Conservation (phyloP, 2,888 invertebrate species). For the Odontomyia ornata region DNA sequence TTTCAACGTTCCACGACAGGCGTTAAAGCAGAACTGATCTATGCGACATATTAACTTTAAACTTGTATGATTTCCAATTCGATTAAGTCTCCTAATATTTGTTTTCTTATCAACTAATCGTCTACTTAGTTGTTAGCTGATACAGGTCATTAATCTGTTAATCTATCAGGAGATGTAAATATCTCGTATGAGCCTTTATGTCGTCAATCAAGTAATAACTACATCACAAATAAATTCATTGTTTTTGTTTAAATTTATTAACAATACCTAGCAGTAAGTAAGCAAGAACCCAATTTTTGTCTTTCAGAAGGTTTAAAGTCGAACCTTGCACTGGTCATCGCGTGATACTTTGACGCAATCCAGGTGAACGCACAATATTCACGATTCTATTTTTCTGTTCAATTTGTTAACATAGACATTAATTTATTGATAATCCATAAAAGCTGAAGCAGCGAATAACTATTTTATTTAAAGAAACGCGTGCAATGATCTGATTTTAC, state of each 20-base stretch:
- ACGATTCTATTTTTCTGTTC: background rate
- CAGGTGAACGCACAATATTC: conserved; percentile 11
- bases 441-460: conserved; percentile 5
- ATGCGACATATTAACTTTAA: conserved; percentile 8
- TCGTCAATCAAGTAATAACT: background rate
- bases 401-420: background rate
- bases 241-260: background rate
- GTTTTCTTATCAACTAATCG: conserved; percentile 29
- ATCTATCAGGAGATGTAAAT: conserved; percentile 16
- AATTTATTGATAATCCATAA: background rate
- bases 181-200: background rate
- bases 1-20: background rate
- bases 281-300: background rate
- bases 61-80: conserved; percentile 39
- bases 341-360: background rate
- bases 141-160: conserved; percentile 38
- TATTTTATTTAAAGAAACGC: background rate
- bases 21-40: conserved; percentile 28
- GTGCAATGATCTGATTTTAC: background rate
- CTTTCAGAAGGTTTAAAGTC: background rate
- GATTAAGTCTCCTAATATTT: conserved; percentile 15
- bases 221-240: background rate
- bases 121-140: conserved; percentile 1
- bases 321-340: background rate
- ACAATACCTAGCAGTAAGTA: background rate